Percentiles rank a stretch among this genome's conserved stretches.
These are phyloP conservation scores for Erynnis tages DNA, from an alignment of 2,888 invertebrate genomes.

Conservation along the genomic window DNA sequence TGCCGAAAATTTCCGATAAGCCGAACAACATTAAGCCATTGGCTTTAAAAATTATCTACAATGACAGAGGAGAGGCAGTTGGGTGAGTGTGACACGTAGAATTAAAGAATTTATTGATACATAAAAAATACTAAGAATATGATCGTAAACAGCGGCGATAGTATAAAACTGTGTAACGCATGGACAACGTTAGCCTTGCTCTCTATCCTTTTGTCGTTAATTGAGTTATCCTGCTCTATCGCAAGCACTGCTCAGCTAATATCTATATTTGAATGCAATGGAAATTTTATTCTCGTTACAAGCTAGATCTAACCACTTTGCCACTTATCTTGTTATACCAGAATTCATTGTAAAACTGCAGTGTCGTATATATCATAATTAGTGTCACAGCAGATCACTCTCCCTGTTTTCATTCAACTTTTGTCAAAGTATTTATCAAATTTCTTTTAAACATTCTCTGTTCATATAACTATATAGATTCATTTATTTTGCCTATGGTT, in stretches of 20 bases:
- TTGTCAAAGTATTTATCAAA: no score
- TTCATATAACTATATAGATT: no score
- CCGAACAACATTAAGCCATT: constrained; percentile 93
- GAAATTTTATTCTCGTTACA: constrained; percentile 10
- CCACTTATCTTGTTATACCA: constrained; percentile 1
- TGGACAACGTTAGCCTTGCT: constrained; percentile 19
- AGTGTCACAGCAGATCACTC: no score
- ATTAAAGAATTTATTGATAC: no score
- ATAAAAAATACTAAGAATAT: no score
- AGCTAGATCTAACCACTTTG: background rate
- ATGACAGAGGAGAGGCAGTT: constrained; percentile 81
- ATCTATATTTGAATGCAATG: constrained; percentile 19
- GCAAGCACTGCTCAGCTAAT: constrained; percentile 18
- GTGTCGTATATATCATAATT: background rate
- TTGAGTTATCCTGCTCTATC: constrained; percentile 22
- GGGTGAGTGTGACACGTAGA: constrained; percentile 67
- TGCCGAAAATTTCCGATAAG: constrained; percentile 91
- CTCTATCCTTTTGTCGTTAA: constrained; percentile 22
- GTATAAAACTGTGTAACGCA: constrained; percentile 21
- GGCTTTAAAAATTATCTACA: constrained; percentile 86
- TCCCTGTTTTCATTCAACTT: no score
- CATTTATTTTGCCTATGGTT: no score
- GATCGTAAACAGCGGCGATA: constrained; percentile 1
- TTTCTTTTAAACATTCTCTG: no score
- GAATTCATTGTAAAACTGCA: background rate